Evolutionary conservation across 1,140 invertebrate genomes (phyloP), one percentile per base, ranked within the genome.

Genomic region (Holcopasites calliopsidis): DNA sequence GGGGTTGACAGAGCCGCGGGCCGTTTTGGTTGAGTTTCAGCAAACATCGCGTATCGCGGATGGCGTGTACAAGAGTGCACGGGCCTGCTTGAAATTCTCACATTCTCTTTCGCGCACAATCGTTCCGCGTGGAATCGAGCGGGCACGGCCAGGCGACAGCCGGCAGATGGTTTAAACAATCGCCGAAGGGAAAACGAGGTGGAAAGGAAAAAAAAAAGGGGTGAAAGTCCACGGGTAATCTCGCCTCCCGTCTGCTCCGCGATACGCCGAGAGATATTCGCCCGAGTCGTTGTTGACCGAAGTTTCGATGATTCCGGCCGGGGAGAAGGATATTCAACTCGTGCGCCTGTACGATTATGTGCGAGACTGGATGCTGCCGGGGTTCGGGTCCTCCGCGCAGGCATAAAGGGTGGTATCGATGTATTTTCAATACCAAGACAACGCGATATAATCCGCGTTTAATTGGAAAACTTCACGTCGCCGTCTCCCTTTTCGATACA

Each of bases 401-500:
- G 60, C 60, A 74, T 33, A 33, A 18, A 28, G 54, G 35, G 61
- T 40, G 76, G 81, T 86, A 89, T 91, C 89, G 88, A 89, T 89
- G 84, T 90, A 90, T 90, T 90, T 91, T 91, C 89, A 90, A 90
- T 91, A 89, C 86, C 85, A 85, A 88, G 88, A 90, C 89, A 90
- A 89, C 89, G 88, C 89, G 89, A 89, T 86, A 90, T 90, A 90
- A 90, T 90, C 89, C 89, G 86, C 83, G 84, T 90, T 90, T 90
- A 90, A 90, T 90, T 90, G 89, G 89, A 90, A 90, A 90, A 90
- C 89, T 90, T 90, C 85, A 62, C 82, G 68, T 84, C 78, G 68
- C 60, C 69, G 69, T 58, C 49, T 73, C 77, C 74, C 77, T 77
- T 79, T 79, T 76, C 73, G 82, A 83, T 84, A 84, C 82, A 84